Evolutionary conservation across 2,797 vertebrate genomes (phyloP), one percentile per base, ranked within the genome.

Genomic region (Cheracebus regulus): DNA sequence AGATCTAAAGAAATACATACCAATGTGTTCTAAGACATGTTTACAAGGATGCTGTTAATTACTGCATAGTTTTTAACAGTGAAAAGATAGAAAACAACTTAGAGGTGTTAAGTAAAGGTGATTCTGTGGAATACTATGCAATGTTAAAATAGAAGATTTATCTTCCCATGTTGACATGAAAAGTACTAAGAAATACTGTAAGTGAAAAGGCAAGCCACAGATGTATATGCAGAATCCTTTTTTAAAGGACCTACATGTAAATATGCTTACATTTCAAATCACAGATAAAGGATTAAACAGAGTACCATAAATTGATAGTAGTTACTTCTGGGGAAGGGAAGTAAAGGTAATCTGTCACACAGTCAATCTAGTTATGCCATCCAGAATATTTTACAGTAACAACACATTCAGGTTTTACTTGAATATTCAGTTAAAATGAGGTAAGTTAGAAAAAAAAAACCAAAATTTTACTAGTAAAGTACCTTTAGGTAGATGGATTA

Each of bases 401-500:
- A 96, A 84, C 8, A 96, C 4, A 83, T 41, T 95, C 11, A 93
- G 48, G 57, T 93, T 96, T 95, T 82, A 95, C 57, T 88, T 90
- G 48, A 97, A 85, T 61, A 86, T 15, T 91, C 58, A 93, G 14
- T 80, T 89, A 92, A 95, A 88, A 70, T 91, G 50, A 94, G 36
- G 80, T 75, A 93, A 95, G 22, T n/a, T 70, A 88, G 44, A 81
- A 83, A 86, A 67, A 89, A 57, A 89, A 92, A 96, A 75, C 11
- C 30, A 88, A 48, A 83, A 64, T 61, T 86, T 57, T 70, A 90
- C 48, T 46, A 75, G 22, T 90, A 15, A 90, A 85, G 82, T 67
- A 88, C 44, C 41, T 88, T 64, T 36, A 15, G 33, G 41, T 83
- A 93, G 70, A 87, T 55, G 39, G 17, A 58, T 82, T 96, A 96